Evolutionary conservation across 2,797 vertebrate species (phyloP), one percentile per base, ranked within the genome.

Genomic region (Geotrypetes seraphini): DNA sequence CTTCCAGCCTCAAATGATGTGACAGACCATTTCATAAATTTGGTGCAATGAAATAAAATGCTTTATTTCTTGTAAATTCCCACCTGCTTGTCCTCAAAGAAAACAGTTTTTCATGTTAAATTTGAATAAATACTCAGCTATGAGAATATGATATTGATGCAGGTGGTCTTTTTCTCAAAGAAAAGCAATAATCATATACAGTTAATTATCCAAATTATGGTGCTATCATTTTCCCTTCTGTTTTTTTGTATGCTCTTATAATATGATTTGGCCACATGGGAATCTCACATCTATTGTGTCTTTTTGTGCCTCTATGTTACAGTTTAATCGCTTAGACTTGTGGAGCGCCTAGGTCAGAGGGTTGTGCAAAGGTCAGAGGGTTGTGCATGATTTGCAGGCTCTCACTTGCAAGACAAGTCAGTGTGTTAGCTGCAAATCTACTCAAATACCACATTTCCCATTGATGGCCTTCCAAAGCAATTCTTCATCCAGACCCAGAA

Each of bases 401-500:
- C 26, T 58, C 41, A 53, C 31, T 46, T 50, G 47, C 56, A 63
- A 25, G 31, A 60, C 66, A 57, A 50, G 60, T 57, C 39, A 56
- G 43, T 50, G 43, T 50, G 32, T 43, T 30, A 39, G 49, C 52
- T 1, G 2, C 25, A 58, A 53, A 57, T 28, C 47, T 50, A 48
- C 61, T 63, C 46, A 55, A 68, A 59, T 45, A 56, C 48, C 1
- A 0, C 39, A 70, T 79, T 72, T 71, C 7, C 17, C 19, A 20
- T 29, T 29, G 47, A 44, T 68, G 72, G 71, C 69, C 55, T 63
- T 67, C 62, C 67, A 33, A 39, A 60, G 54, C 36, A 53, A 53
- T 62, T 52, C 50, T 63, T 57, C 62, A 60, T 58, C 31, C 39
- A 41, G 53, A 38, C 53, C 55, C 56, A 66, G 66, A 70, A 73